Conservation (phyloP, 1,140 invertebrate genomes). For the Meloidogyne chitwoodi region DNA sequence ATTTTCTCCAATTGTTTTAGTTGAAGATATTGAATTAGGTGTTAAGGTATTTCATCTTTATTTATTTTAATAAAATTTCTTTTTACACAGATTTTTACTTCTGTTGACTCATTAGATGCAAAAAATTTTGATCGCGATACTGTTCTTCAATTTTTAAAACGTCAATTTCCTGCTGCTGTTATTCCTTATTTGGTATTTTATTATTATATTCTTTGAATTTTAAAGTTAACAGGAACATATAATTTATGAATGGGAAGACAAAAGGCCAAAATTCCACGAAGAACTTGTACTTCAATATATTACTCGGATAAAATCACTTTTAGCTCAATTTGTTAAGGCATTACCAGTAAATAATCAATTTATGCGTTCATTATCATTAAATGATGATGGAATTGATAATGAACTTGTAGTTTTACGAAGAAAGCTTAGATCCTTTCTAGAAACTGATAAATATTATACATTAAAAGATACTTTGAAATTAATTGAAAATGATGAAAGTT, state of each 20-base stretch:
- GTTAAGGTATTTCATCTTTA: constrained; percentile 16
- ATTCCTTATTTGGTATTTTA: constrained; percentile 77
- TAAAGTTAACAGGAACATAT: constrained; percentile 73
- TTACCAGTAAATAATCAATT: neutral
- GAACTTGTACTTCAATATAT: constrained; percentile 68
- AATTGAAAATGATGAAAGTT: constrained; percentile 9
- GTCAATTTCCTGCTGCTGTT: constrained; percentile 74
- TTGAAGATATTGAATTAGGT: constrained; percentile 25
- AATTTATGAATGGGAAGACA: constrained; percentile 81
- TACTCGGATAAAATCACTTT: constrained; percentile 55
- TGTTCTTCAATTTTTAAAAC: constrained; percentile 80
- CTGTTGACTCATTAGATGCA: constrained; percentile 64
- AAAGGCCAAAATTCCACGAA: constrained; percentile 80
- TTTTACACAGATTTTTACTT: constrained; percentile 27
- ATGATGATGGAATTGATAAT: constrained; percentile 8
- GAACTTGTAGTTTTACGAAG: constrained; percentile 3
- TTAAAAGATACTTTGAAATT: neutral
- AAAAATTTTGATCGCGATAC: constrained; percentile 75
- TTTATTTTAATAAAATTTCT: neutral
- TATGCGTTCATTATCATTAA: neutral
- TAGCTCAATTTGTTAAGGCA: constrained; percentile 48
- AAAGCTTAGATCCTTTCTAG: constrained; percentile 13
- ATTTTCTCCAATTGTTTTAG: constrained; percentile 67
- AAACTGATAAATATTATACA: constrained; percentile 7
- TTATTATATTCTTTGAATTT: constrained; percentile 11